These are phyloP conservation scores for Hyles vespertilio DNA, from an alignment of 1,140 invertebrate genomes.

Conservation along the genomic window DNA sequence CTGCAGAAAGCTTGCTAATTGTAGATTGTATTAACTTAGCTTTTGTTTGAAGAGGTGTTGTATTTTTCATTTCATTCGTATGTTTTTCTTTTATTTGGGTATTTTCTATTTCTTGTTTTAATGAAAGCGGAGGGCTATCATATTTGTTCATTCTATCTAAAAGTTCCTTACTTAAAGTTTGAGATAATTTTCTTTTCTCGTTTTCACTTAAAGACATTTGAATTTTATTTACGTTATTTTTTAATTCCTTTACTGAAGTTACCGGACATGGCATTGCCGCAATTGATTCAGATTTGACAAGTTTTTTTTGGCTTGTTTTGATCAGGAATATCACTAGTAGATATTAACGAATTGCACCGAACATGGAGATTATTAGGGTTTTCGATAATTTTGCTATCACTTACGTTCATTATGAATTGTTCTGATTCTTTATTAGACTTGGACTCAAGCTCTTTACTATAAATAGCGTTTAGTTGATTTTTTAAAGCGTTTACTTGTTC, in stretches of 20 bases:
- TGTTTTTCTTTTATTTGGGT: constrained; percentile 8
- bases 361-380: constrained; percentile 77
- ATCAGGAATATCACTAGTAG: constrained; percentile 33
- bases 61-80: not conserved
- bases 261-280: constrained; percentile 67
- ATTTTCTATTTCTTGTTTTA: constrained; percentile 63
- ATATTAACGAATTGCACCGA: constrained; percentile 80
- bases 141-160: constrained; percentile 78
- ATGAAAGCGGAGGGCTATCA: constrained; percentile 66
- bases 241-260: constrained; percentile 65
- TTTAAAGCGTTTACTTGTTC: constrained; percentile 90
- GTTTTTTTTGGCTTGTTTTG: constrained; percentile 38
- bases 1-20: not conserved
- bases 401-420: constrained; percentile 79
- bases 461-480: constrained; percentile 88
- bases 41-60: too few species aligned
- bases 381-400: constrained; percentile 55
- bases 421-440: constrained; percentile 58
- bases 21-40: too few species aligned
- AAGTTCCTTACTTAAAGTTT: constrained; percentile 83
- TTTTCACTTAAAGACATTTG: constrained; percentile 78
- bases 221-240: constrained; percentile 69
- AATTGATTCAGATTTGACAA: constrained; percentile 77
- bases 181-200: constrained; percentile 84
- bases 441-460: constrained; percentile 78